These are phyloP conservation scores for Melospiza georgiana DNA, from an alignment of 2,113 vertebrate genomes.

Conservation along the genomic window DNA sequence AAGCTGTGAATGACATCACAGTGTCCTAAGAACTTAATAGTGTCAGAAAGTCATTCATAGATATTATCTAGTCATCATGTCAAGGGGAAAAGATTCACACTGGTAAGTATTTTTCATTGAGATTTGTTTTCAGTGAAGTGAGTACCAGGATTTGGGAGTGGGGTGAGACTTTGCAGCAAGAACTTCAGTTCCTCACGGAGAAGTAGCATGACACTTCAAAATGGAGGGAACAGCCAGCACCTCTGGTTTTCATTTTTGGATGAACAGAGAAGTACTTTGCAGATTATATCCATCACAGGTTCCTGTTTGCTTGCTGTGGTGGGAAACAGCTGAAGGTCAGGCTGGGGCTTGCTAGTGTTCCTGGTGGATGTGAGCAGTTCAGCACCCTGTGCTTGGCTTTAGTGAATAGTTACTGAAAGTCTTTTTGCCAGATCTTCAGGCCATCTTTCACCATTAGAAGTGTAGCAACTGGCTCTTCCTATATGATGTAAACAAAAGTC, in stretches of 20 bases:
- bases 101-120: background rate
- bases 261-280: background rate
- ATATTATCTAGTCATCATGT: background rate
- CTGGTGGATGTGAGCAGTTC: background rate
- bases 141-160: background rate
- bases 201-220: background rate
- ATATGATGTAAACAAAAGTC: background rate
- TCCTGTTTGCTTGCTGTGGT: background rate
- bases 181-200: background rate
- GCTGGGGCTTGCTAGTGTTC: background rate
- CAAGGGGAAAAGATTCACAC: background rate
- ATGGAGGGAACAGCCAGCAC: background rate
- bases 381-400: background rate
- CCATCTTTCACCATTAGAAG: background rate
- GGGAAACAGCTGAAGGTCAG: background rate
- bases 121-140: background rate
- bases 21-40: background rate
- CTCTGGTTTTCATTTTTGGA: background rate
- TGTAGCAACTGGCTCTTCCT: background rate
- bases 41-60: background rate
- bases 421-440: background rate
- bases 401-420: background rate
- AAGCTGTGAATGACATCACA: background rate
- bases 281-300: rapidly evolving
- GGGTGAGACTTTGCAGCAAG: background rate